Evolutionary conservation across 2,797 vertebrate species (phyloP), one percentile per base, ranked within the genome.

Genomic region (Ispidina picta): DNA sequence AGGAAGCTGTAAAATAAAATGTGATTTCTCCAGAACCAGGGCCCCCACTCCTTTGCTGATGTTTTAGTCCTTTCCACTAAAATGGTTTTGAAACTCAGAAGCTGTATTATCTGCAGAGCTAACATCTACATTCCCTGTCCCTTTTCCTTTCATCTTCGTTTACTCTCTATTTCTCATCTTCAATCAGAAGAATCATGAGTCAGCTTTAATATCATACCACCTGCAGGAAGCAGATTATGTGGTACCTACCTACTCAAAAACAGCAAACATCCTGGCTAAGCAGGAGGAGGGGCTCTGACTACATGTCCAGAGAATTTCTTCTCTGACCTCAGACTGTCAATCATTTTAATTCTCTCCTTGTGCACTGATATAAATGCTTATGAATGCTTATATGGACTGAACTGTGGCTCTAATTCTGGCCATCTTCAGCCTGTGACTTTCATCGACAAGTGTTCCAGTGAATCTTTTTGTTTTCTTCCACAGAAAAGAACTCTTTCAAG

Each of bases 71-170:
- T 59, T 94, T 93, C 66, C 0, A 23, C 59, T 89, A 79, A 80
- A 86, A 83, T 2, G n/a, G 49, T 86, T 93, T 75, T 91, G 73
- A 90, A 94, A 88, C 91, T 52, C 58, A 31, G 58, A 68, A 78
- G 81, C 65, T 74, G 0, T 71, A 71, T 77, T 91, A 91, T 94
- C 94, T 94, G 85, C 88, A 96, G 91, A 91, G 88, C 88, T 85
- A 90, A 91, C 79, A 92, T 92, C 86, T 94, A 72, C 16, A 31
- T 81, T 91, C 51, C 94, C 43, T 77, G 80, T 75, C 51, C 63
- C 77, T 87, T 88, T 72, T 44, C 80, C 86, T 95, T 96, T 94
- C 87, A 93, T 92, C 89, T 94, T 88, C 41, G 4, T 93, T 95
- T 93, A 91, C 74, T 91, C 52, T 84, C 78, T 80, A 48, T 82